Evolutionary conservation across 2,113 vertebrate genomes (phyloP).

Genomic region (Heptranchias perlo): DNA sequence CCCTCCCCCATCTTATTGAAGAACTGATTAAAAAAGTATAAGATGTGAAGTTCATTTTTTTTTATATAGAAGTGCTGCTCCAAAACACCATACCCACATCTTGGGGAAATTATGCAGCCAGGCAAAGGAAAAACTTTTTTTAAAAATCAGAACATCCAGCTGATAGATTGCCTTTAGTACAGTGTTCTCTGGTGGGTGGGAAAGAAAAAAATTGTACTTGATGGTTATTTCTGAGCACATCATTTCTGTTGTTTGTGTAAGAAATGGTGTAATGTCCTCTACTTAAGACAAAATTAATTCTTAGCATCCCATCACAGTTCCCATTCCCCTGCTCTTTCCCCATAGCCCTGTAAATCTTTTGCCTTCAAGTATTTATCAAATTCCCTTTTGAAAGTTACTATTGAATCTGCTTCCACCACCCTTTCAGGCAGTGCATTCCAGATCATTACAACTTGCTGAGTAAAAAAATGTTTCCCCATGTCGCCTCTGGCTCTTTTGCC

Average conservation of each 20-base stretch:
- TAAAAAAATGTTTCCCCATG: no score
- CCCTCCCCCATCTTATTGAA: neutral
- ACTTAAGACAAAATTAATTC: neutral
- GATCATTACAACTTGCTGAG: no score
- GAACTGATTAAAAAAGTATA: neutral
- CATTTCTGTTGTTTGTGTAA: neutral
- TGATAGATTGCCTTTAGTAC: neutral
- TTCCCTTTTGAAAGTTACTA: no score
- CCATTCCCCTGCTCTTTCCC: no score
- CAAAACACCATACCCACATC: neutral
- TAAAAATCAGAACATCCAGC: neutral
- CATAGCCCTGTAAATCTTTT: no score
- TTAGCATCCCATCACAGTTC: neutral
- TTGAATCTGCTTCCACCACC: no score
- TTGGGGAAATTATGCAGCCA: neutral
- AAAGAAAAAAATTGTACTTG: neutral
- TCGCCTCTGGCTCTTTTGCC: no score
- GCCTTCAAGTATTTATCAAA: no score
- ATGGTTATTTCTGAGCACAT: neutral
- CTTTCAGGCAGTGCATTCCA: no score
- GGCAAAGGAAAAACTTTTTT: neutral
- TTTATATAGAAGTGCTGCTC: neutral
- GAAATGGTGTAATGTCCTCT: neutral
- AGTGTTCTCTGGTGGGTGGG: no score
- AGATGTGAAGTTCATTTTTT: neutral